A percentile compares a stretch with the other conserved stretches of the same genome.
These are phyloP conservation scores for Minunthozetes semirufus DNA, from an alignment of 2,888 invertebrate species.

Conservation along the genomic window DNA sequence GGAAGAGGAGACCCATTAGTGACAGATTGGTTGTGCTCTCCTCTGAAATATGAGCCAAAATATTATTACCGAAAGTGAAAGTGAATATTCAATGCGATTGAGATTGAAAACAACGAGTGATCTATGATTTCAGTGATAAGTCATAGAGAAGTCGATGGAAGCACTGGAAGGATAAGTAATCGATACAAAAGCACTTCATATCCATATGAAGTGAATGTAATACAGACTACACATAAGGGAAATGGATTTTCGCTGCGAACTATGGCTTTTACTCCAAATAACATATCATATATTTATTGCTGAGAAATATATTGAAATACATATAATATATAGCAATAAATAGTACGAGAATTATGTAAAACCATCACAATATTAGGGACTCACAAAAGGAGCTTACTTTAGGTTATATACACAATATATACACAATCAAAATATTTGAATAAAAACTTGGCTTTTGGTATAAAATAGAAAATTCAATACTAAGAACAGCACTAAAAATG, in stretches of 20 bases:
- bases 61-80: background rate
- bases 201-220: background rate
- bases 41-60: background rate
- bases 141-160: background rate
- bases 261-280: background rate
- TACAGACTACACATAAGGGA: background rate
- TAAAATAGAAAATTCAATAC: too few relatives aligned
- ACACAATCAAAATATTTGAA: too few relatives aligned
- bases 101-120: background rate
- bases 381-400: too few relatives aligned
- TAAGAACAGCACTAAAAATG: too few relatives aligned
- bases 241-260: background rate
- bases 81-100: too few relatives aligned
- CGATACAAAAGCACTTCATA: background rate
- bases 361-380: too few relatives aligned
- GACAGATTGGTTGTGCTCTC: too few relatives aligned
- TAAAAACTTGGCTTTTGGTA: too few relatives aligned
- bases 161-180: background rate
- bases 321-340: too few relatives aligned
- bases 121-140: background rate
- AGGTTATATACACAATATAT: too few relatives aligned
- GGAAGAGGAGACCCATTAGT: too few relatives aligned
- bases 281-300: background rate
- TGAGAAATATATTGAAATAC: conserved; percentile 6
- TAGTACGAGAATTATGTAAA: too few relatives aligned